Base-by-base conservation (phyloP, 2,113 vertebrate genomes). In the Spilogale gracilis region DNA sequence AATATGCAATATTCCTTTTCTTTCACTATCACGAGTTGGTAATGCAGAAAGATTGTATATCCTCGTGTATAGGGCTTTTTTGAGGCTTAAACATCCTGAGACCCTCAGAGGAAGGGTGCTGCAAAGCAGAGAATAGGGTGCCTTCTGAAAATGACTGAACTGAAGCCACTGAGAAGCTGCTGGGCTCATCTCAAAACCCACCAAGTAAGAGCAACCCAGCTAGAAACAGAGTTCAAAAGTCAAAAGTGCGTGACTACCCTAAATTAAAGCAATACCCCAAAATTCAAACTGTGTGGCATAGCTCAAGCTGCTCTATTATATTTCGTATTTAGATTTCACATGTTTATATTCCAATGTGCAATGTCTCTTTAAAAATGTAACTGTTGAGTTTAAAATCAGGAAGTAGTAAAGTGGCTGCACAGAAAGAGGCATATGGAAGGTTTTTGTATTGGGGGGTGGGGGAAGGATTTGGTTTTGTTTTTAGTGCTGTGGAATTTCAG, bases 401-500 rank as follows among this genome's bases (percentile, higher is more conserved):
- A 94, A 96, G 78, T 48, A 94, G 90, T 78, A 58, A 95, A 94
- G 73, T 69, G 48, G 58, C 65, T 58, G 84, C 83, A 54, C 32
- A 92, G 79, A 82, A 38, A 87, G 83, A 74, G 9, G 5, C 81
- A 92, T 78, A 82, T 95, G 94, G 73, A 97, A 91, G 65, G 25
- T 48, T 96, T 96, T 94, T 76, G 78, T 63, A 83, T 97, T 52
- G 16, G 48, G 23, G 16, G 10, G 2, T 13, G 30, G 88, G 50
- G 17, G 52, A 89, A 91, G 43, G 58, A 20, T 9, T 93, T 91
- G 69, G 79, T 89, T 96, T 95, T 95, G 87, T 81, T 96, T 96
- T 92, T 43, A 84, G 60, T 96, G 96, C 63, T 97, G 67, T 88
- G 74, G 58, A 93, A 97, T 97, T 97, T 97, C 65, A 80, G 58